Percentiles rank a stretch among this genome's conserved stretches.
These are phyloP conservation scores for Damaliscus lunatus DNA, from an alignment of 2,113 vertebrate species.

Conservation along the genomic window DNA sequence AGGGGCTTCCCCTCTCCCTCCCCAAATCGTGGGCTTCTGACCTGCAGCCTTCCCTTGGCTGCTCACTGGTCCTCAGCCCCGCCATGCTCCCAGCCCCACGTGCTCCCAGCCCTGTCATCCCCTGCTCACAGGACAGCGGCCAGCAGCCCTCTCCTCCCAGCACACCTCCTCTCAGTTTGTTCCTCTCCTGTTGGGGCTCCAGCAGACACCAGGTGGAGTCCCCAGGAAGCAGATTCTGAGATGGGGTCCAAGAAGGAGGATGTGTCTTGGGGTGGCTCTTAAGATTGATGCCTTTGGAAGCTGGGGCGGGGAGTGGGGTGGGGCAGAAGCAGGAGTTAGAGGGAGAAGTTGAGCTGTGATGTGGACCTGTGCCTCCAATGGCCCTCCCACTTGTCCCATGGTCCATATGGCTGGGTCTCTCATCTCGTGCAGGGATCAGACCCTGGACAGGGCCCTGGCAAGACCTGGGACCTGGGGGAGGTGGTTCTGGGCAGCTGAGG, in stretches of 20 bases:
- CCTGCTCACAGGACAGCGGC: not conserved
- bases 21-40: not conserved
- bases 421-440: rapidly evolving
- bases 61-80: not conserved
- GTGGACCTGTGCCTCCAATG: not conserved
- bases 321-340: not conserved
- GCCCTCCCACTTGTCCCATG: not conserved
- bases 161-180: rapidly evolving
- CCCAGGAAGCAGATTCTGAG: not conserved
- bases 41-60: not conserved
- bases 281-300: not conserved
- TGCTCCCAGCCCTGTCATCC: not conserved
- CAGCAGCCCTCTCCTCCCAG: not conserved
- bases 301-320: not conserved
- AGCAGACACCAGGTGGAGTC: not conserved
- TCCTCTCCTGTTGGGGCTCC: not conserved
- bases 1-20: not conserved
- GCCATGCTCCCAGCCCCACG: not conserved
- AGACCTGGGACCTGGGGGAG: rapidly evolving
- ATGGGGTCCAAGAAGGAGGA: not conserved
- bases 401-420: not conserved
- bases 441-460: rapidly evolving
- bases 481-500: not conserved
- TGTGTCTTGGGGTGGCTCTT: not conserved
- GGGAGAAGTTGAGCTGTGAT: not conserved